Evolutionary conservation across 1,140 invertebrate species (phyloP), one percentile per base, ranked within the genome.

Genomic region (Pantala flavescens): DNA sequence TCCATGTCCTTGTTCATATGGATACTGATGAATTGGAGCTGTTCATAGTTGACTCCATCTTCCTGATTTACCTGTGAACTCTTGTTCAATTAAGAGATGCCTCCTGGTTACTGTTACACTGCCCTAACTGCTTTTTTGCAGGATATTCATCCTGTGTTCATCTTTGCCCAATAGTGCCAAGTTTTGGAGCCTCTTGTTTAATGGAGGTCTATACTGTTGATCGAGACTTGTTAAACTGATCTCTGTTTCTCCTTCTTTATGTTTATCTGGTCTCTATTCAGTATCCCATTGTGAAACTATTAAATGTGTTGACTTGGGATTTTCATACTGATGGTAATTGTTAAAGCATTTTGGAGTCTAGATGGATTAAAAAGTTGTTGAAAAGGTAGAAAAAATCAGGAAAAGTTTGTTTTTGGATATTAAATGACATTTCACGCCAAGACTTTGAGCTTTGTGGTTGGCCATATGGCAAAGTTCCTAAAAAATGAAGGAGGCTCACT

Each of bases 181-280:
- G 49, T 63, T 63, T n/a, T 63, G 49, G 12, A 19, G 49, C 14
- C 49, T 63, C 49, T 19, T 21, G n/a, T 63, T 63, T 63, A 63
- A 63, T 63, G 49, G n/a, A 63, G n/a, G 49, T 63, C 49, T 63
- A 63, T 63, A 63, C 49, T 63, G 49, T 63, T 63, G n/a, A 63
- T 63, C 5, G 49, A 63, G 49, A 63, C 49, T 63, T 63, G 49
- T 63, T 63, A 63, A 63, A 14, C 16, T 63, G 49, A 63, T 63
- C 49, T 49, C 43, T 49, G 9, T n/a, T n/a, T n/a, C n/a, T 36
- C 28, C 28, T 36, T 36, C 28, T 36, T 36, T 36, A 36, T 36
- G 28, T 36, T 36, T 5, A 9, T 9, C 2, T 36, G 28, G 9
- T 36, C 28, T 36, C 28, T 36, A 36, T 36, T 36, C 28, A 36